Conservation (phyloP, 2,113 vertebrate genomes). For the Salvelinus namaycush region DNA sequence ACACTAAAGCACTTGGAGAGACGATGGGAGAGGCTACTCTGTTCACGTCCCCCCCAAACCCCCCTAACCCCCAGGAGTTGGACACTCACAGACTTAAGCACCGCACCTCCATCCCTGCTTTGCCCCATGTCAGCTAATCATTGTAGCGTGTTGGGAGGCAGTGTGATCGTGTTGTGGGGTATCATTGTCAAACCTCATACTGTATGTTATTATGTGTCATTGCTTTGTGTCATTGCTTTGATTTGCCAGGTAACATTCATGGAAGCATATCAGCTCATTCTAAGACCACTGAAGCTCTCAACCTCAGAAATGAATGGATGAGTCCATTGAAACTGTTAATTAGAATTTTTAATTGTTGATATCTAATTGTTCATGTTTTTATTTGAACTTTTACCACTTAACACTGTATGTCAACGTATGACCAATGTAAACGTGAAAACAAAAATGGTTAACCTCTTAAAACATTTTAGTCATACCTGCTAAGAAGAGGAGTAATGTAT, state of each 20-base stretch:
- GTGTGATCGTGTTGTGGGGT: constrained; percentile 42
- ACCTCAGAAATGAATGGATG: constrained; percentile 64
- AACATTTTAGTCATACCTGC: constrained; percentile 71
- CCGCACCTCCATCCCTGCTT: constrained; percentile 55
- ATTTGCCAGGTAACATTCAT: constrained; percentile 53
- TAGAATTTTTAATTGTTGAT: constrained; percentile 61
- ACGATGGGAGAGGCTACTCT: constrained; percentile 48
- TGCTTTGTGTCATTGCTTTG: constrained; percentile 60
- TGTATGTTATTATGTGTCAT: constrained; percentile 39
- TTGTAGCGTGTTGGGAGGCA: constrained; percentile 44
- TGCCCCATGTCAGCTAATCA: constrained; percentile 58
- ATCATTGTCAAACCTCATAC: constrained; percentile 60
- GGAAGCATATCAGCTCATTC: constrained; percentile 58
- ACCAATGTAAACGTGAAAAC: constrained; percentile 64
- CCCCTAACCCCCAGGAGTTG: constrained; percentile 47
- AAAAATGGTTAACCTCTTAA: constrained; percentile 67
- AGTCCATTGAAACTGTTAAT: constrained; percentile 62
- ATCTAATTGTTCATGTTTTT: constrained; percentile 75
- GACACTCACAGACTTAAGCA: constrained; percentile 61
- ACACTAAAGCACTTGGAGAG: constrained; percentile 78
- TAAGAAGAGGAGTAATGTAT: constrained; percentile 71
- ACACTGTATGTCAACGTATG: constrained; percentile 76
- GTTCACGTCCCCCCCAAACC: constrained; percentile 40
- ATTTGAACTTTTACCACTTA: constrained; percentile 73
- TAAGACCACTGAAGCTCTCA: constrained; percentile 71